phyloP scores from a whole-genome alignment of 1,140 invertebrate species.

The Drosophila arawakana region DNA sequence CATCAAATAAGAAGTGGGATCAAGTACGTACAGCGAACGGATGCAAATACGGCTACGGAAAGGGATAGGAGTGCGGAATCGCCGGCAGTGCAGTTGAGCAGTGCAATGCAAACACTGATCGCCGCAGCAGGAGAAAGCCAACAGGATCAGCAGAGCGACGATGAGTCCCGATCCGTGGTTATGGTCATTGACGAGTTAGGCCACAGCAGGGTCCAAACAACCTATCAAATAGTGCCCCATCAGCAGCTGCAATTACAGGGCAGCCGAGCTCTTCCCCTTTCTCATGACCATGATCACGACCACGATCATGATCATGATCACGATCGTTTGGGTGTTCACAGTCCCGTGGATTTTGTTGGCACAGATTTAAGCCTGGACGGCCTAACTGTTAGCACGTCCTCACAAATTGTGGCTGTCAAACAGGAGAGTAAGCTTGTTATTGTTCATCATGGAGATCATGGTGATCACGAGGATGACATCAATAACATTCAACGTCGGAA shows the following conservation, averaged over 20 bases:
- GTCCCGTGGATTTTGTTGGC: slow-evolving; percentile 66
- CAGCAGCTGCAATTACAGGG: slow-evolving; percentile 79
- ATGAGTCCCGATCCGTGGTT: slow-evolving; percentile 81
- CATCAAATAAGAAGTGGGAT: slow-evolving; percentile 4
- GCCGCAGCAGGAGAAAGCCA: slow-evolving; percentile 65
- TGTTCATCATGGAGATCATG: slow-evolving; percentile 44
- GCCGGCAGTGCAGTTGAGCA: slow-evolving; percentile 73
- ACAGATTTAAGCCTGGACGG: slow-evolving; percentile 71
- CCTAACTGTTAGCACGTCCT: slow-evolving; percentile 52
- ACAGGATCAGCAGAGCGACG: slow-evolving; percentile 74
- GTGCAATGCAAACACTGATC: slow-evolving; percentile 55
- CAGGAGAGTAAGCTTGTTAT: slow-evolving; percentile 70
- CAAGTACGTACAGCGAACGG: slow-evolving; percentile 80
- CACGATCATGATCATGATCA: slow-evolving; percentile 53
- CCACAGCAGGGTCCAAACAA: slow-evolving; percentile 62
- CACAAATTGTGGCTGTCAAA: slow-evolving; percentile 66
- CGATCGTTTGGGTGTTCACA: slow-evolving; percentile 29
- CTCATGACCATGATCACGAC: slow-evolving; percentile 53
- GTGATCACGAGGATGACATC: slow-evolving; percentile 8
- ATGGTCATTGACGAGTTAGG: slow-evolving; percentile 85
- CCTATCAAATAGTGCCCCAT: slow-evolving; percentile 71
- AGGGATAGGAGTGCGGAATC: slow-evolving; percentile 48
- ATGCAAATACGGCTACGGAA: slow-evolving; percentile 50
- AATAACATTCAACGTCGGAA: slow-evolving; percentile 17
- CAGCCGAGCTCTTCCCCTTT: slow-evolving; percentile 45